A percentile compares a stretch with the other conserved stretches of the same genome.
These are phyloP conservation scores for Chionis minor DNA, from an alignment of 2,113 vertebrate species.

Conservation along the genomic window DNA sequence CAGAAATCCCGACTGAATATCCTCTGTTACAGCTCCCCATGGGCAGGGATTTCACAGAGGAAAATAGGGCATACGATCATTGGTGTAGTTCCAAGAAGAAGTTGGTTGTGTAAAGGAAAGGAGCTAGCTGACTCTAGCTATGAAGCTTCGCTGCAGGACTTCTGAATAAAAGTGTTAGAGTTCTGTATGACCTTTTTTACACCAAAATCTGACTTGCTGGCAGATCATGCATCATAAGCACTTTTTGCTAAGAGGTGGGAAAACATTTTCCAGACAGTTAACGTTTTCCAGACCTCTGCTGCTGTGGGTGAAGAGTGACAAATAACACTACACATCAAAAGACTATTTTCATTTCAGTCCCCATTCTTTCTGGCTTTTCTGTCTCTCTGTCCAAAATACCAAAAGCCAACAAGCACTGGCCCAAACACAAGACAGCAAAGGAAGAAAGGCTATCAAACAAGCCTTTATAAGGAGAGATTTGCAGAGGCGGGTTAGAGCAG, in stretches of 20 bases:
- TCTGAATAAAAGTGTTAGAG: not conserved
- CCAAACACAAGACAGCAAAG: not conserved
- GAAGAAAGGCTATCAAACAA: not conserved
- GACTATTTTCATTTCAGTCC: not conserved
- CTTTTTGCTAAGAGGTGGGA: constrained; percentile 7
- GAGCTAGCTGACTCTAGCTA: not conserved
- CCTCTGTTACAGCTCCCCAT: not conserved
- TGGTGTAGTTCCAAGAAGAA: not conserved
- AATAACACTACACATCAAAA: constrained; percentile 2
- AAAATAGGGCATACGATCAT: not conserved
- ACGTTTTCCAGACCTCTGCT: constrained; percentile 33
- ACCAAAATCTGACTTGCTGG: not conserved
- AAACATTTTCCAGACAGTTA: constrained; percentile 40
- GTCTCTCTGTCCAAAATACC: not conserved
- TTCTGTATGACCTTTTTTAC: not conserved
- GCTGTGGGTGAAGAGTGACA: constrained; percentile 30
- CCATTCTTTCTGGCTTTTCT: not conserved
- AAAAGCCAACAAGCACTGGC: not conserved
- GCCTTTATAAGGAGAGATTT: not conserved
- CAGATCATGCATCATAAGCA: constrained; percentile 10
- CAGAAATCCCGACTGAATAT: not conserved
- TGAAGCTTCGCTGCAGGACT: not conserved
- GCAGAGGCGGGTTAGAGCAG: not conserved
- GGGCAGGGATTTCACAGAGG: not conserved
- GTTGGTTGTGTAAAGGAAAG: not conserved